phyloP scores from a whole-genome alignment of 2,113 vertebrate genomes.

The Sterrhoptilus dennistouni region DNA sequence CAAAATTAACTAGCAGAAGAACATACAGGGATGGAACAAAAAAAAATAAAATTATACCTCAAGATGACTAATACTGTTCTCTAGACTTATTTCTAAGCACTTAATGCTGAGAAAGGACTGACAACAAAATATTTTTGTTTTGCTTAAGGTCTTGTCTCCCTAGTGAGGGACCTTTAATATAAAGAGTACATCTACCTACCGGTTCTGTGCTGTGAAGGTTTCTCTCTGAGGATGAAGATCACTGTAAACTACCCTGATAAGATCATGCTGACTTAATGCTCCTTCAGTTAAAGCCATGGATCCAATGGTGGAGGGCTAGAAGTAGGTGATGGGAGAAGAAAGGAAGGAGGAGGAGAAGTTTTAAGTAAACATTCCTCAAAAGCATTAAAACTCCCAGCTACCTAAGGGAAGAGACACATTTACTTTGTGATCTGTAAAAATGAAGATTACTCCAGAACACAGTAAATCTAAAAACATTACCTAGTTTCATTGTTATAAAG shows the following conservation, averaged over 20 bases:
- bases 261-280: slow-evolving; percentile 93
- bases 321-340: background rate
- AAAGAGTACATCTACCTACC: slow-evolving; percentile 71
- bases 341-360: background rate
- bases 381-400: background rate
- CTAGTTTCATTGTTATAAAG: background rate
- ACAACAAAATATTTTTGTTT: background rate
- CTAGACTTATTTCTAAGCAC: background rate
- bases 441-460: background rate
- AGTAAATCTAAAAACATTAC: background rate
- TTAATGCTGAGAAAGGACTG: background rate
- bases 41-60: background rate
- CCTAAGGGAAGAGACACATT: background rate
- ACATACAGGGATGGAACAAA: background rate
- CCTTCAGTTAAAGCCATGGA: slow-evolving; percentile 97
- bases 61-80: background rate
- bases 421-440: background rate
- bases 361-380: background rate
- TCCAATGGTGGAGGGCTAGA: slow-evolving; percentile 91
- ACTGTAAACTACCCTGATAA: slow-evolving; percentile 95
- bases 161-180: background rate
- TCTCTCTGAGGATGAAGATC: slow-evolving; percentile 97
- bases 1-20: background rate
- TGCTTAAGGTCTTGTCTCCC: background rate
- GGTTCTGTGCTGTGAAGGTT: slow-evolving; percentile 98